Evolutionary conservation across 2,797 vertebrate species (phyloP), one percentile per base, ranked within the genome.

Genomic region (Phylloscopus collybita): DNA sequence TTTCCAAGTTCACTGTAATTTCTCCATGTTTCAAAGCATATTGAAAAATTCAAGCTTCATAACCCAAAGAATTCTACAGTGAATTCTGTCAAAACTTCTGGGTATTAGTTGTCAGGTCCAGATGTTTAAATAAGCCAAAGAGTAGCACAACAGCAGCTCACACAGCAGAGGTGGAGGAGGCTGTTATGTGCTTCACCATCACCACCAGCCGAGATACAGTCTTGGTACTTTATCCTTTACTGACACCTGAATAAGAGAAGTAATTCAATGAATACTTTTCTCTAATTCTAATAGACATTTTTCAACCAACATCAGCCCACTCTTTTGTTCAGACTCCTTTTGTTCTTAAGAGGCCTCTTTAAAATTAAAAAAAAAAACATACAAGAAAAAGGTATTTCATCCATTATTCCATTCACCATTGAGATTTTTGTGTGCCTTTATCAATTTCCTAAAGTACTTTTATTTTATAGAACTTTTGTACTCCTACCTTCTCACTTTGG

Each of bases 11-110:
- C 60, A 34, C 32, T 38, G 10, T 44, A 89, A 96, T 83, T 92
- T 90, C 26, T 53, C 53, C 14, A 6, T 73, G 29, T 86, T 87
- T 50, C 75, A 90, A 75, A 87, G 34, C 47, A 27, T 47, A 90
- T 29, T 70, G 69, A 94, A 94, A 92, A 92, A 73, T 66, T 85
- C 85, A 88, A 86, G 51, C 54, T 61, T 88, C 69, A 79, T 47
- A 92, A 88, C 32, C 20, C 80, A 69, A 50, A 69, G 27, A 95
- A 74, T 5, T 57, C 65, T 57, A 57, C 57, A 65, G 45, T 25
- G 49, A 94, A 73, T 67, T 74, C 36, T 61, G 80, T 44, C 56
- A 90, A 76, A 94, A 74, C 32, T 38, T 86, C 21, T 71, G 34
- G 16, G 19, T 65, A 74, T 47, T n/a, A 54, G 53, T 42, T 17